Evolutionary conservation across 2,797 vertebrate species (phyloP), one percentile per base, ranked within the genome.

Genomic region (Silurus aristotelis): DNA sequence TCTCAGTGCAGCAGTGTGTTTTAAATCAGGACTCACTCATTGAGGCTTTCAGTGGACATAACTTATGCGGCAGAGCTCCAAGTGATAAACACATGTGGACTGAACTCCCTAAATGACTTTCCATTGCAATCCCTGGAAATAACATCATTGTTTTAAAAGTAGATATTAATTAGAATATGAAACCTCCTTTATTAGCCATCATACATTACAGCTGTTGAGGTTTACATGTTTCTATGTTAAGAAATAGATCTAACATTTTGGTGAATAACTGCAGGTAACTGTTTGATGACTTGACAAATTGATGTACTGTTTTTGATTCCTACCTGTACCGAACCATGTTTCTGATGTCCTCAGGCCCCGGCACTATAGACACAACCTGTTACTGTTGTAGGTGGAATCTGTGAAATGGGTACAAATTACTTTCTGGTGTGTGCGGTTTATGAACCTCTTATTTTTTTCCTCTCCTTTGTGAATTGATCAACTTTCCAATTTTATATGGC

Each of bases 401-500:
- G 90, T 91, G 90, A 82, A 89, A 91, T 91, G 87, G 84, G 80
- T 93, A 80, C 68, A 89, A 90, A 92, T 91, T 92, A 89, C 48
- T 87, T 93, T 91, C 90, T 89, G 92, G 92, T 91, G 82, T 85
- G 90, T 88, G 92, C 93, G 94, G 92, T 90, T 92, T 91, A 90
- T 92, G 91, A 91, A 93, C 90, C 91, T 92, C 82, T 91, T 93
- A 89, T 91, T 91, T 52, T 10, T 52, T 10, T 10, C 48, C 91
- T 91, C 92, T 90, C 92, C 90, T 83, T 83, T 89, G 90, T 93
- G 91, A 88, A 92, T 93, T 93, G 89, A 87, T 92, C 88, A 90
- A 92, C 88, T 94, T 94, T 93, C 87, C 91, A 92, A 88, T 94
- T 96, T 94, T 95, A 89, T 94, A 95, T 94, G 88, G 89, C 92